phyloP scores from a whole-genome alignment of 2,113 vertebrate genomes.

The Ammodytes marinus region DNA sequence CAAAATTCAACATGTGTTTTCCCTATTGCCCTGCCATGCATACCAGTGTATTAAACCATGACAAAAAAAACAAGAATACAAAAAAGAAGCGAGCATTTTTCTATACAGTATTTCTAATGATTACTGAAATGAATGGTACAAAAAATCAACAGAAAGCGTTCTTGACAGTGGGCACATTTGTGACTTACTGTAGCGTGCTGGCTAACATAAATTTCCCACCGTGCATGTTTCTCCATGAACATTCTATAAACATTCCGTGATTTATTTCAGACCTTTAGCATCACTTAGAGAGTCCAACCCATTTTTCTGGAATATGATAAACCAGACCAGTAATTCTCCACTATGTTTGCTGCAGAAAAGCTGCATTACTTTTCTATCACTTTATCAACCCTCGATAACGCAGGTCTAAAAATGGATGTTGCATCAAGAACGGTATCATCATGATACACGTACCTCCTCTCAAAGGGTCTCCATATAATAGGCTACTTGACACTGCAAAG shows the following conservation, averaged over 20 bases:
- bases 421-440: constrained; percentile 23
- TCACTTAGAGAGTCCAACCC: constrained; percentile 13
- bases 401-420: constrained; percentile 49
- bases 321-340: constrained; percentile 15
- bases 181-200: neutral
- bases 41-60: neutral
- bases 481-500: constrained; percentile 41
- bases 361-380: constrained; percentile 39
- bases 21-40: neutral
- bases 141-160: neutral
- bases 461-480: neutral
- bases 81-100: neutral
- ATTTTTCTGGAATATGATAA: constrained; percentile 39
- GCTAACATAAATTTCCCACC: constrained; percentile 5
- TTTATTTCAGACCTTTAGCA: constrained; percentile 21
- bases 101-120: neutral
- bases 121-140: neutral
- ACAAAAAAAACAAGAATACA: neutral
- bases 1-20: neutral
- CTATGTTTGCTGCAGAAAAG: constrained; percentile 11
- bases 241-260: constrained; percentile 38
- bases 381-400: constrained; percentile 43
- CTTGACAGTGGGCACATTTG: neutral
- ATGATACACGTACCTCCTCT: constrained; percentile 32
- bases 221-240: constrained; percentile 2